Percentiles rank a stretch among this genome's conserved stretches.
phyloP scores from a whole-genome alignment of 2,113 vertebrate genomes.

The Acinonyx jubatus region DNA sequence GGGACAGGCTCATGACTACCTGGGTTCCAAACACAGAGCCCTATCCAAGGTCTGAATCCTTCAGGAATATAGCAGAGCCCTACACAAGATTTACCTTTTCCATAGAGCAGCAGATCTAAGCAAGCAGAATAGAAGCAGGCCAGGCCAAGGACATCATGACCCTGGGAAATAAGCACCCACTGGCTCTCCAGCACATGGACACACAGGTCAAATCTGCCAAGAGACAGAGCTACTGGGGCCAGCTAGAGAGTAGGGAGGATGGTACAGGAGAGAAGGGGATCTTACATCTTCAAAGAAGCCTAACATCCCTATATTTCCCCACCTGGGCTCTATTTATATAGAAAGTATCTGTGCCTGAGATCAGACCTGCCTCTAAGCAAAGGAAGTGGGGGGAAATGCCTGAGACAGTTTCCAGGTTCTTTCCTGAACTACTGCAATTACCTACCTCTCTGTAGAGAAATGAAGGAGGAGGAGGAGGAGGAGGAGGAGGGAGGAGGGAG shows the following conservation, averaged over 20 bases:
- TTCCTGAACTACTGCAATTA: neutral
- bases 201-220: slow-evolving; percentile 60
- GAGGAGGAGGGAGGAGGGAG: neutral
- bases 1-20: neutral
- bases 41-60: neutral
- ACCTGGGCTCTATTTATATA: neutral
- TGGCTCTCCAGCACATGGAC: slow-evolving; percentile 45
- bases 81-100: slow-evolving; percentile 40
- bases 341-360: neutral
- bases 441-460: neutral
- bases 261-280: neutral
- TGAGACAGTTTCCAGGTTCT: neutral
- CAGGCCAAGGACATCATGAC: slow-evolving; percentile 43
- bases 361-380: neutral
- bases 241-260: neutral
- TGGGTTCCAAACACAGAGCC: neutral
- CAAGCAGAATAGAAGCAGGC: slow-evolving; percentile 67
- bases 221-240: slow-evolving; percentile 36
- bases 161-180: slow-evolving; percentile 36
- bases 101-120: slow-evolving; percentile 61
- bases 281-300: neutral
- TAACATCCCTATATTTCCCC: neutral
- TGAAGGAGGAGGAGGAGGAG: neutral
- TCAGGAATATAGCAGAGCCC: neutral
- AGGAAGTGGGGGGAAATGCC: neutral